phyloP scores from a whole-genome alignment of 2,113 vertebrate species.

The Syrmaticus mikado region DNA sequence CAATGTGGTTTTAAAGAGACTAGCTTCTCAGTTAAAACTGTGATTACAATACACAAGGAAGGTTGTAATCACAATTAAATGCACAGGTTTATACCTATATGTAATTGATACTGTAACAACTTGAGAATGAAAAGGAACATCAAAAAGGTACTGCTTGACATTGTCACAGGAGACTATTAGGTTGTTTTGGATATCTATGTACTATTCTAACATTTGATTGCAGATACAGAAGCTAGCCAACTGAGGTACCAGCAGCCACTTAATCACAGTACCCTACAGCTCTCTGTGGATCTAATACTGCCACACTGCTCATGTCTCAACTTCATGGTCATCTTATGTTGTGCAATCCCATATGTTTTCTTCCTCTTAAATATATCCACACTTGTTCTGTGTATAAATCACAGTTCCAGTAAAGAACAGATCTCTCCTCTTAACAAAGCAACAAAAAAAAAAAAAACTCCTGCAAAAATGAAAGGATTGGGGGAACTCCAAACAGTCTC shows the following conservation, averaged over 20 bases:
- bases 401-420: not conserved
- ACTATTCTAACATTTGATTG: not conserved
- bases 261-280: not conserved
- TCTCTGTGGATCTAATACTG: not conserved
- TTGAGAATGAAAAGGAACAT: not conserved
- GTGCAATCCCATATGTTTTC: not conserved
- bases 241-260: not conserved
- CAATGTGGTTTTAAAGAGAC: not conserved
- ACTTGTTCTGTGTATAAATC: not conserved
- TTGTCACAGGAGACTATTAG: not conserved
- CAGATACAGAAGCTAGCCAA: not conserved
- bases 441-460: not conserved
- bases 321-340: not conserved
- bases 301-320: not conserved
- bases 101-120: not conserved
- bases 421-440: not conserved
- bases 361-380: not conserved
- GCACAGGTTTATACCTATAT: not conserved
- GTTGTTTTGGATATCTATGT: not conserved
- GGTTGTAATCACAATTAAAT: not conserved
- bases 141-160: not conserved
- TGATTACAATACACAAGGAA: not conserved
- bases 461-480: fast-evolving
- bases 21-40: not conserved
- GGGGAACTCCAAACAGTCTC: not conserved